Percentiles rank a stretch among this genome's conserved stretches.
Evolutionary conservation across 30 jellyfish, hydroid and myxozoan genomes (phyloP).

Genomic region (Catostylus mosaicus): DNA sequence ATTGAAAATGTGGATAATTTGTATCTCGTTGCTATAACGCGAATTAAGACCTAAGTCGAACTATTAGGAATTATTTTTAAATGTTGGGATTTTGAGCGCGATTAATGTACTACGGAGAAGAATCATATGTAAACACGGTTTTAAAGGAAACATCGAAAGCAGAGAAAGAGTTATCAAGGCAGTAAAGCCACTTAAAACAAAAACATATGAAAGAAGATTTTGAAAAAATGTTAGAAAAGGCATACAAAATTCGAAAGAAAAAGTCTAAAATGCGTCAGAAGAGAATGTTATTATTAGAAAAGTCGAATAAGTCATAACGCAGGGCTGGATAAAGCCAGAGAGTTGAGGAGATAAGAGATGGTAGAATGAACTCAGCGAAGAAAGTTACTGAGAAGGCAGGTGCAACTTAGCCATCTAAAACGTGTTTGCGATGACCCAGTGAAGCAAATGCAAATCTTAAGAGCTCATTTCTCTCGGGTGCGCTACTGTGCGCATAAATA

Average conservation of each 20-base stretch:
- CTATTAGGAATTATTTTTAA: not conserved
- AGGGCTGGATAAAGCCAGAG: not conserved
- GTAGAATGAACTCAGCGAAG: conserved; percentile 22
- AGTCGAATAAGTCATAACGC: not conserved
- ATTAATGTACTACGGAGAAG: not conserved
- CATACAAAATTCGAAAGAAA: not conserved
- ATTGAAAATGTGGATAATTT: too few relatives aligned
- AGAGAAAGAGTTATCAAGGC: not conserved
- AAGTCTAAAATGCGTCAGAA: not conserved
- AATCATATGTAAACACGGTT: not conserved
- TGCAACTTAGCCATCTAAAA: conserved; percentile 37
- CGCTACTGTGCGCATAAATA: conserved; percentile 56
- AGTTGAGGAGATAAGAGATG: not conserved
- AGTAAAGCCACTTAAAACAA: not conserved
- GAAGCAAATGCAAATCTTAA: conserved; percentile 53
- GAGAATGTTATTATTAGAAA: not conserved
- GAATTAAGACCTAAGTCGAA: not conserved
- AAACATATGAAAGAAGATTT: not conserved
- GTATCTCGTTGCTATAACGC: too few relatives aligned
- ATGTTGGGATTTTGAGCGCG: not conserved
- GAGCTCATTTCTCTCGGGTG: conserved; percentile 62
- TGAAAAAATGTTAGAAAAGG: too few relatives aligned
- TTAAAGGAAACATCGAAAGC: not conserved
- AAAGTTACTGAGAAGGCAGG: conserved; percentile 47
- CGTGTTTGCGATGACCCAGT: conserved; percentile 75